phyloP scores from a whole-genome alignment of 1,140 invertebrate species.

The Parasteatoda tepidariorum region DNA sequence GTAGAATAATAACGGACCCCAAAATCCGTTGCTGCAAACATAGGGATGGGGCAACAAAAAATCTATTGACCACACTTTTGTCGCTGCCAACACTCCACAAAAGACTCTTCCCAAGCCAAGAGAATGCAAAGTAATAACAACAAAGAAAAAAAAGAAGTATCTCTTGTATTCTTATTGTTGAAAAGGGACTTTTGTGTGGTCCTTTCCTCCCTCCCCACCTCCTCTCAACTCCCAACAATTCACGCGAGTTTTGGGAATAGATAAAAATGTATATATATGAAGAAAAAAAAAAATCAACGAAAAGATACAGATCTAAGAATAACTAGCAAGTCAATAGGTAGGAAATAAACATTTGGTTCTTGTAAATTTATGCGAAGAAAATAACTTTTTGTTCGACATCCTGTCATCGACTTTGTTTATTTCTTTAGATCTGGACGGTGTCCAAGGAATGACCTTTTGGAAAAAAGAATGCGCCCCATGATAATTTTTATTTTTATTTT shows the following conservation, averaged over 20 bases:
- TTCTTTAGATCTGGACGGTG: conserved; percentile 29
- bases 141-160: background rate
- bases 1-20: conserved; percentile 34
- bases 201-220: background rate
- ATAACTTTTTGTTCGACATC: conserved; percentile 53
- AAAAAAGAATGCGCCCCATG: background rate
- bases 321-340: conserved; percentile 59
- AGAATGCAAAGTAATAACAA: conserved; percentile 20
- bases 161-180: conserved; percentile 16
- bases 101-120: conserved; percentile 22
- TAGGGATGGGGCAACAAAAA: conserved; percentile 5
- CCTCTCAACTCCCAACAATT: background rate
- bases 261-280: background rate
- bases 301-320: conserved; percentile 58
- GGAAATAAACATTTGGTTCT: conserved; percentile 53
- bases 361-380: conserved; percentile 55
- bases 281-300: background rate
- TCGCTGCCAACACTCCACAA: conserved; percentile 58
- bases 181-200: background rate
- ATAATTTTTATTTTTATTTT: background rate
- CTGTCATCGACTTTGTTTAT: conserved; percentile 49
- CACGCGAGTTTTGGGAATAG: background rate
- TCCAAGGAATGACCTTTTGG: conserved; percentile 51
- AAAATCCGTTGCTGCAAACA: background rate
- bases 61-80: conserved; percentile 59